These are phyloP conservation scores for Gopherus evgoodei DNA, from an alignment of 2,113 vertebrate genomes.

Conservation along the genomic window DNA sequence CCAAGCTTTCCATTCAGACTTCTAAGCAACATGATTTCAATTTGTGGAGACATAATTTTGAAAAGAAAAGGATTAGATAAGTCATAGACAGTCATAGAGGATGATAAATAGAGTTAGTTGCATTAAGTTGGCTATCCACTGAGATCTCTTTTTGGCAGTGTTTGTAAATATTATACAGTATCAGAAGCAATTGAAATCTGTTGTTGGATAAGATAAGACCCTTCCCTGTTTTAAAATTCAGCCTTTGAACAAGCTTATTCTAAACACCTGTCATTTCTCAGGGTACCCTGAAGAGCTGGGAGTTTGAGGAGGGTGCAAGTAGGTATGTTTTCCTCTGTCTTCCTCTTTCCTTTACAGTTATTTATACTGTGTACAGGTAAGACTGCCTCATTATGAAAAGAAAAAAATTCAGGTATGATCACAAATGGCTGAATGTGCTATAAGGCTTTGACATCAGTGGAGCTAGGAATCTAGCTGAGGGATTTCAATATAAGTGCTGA, in stretches of 20 bases:
- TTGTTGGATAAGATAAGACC: neutral
- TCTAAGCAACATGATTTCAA: neutral
- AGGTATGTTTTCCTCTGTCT: neutral
- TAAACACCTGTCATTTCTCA: neutral
- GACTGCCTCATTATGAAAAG: too few species aligned
- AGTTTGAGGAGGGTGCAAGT: neutral
- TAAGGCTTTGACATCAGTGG: neutral
- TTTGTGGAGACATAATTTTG: neutral
- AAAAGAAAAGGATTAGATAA: neutral
- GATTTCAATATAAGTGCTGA: too few species aligned
- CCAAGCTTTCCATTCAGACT: neutral
- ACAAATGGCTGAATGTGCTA: too few species aligned
- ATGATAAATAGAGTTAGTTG: neutral
- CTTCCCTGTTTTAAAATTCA: neutral
- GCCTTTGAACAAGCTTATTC: neutral
- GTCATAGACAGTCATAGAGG: neutral
- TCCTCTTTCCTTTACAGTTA: neutral
- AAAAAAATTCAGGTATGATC: neutral
- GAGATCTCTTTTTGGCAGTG: neutral
- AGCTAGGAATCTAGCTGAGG: neutral
- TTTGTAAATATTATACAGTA: neutral
- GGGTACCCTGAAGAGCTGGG: neutral
- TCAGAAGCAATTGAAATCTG: neutral
- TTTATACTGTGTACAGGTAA: neutral
- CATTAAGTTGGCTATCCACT: neutral